A percentile compares a stretch with the other conserved stretches of the same genome.
Conservation (phyloP, 2,797 vertebrate genomes). For the Phalloptychus januarius region DNA sequence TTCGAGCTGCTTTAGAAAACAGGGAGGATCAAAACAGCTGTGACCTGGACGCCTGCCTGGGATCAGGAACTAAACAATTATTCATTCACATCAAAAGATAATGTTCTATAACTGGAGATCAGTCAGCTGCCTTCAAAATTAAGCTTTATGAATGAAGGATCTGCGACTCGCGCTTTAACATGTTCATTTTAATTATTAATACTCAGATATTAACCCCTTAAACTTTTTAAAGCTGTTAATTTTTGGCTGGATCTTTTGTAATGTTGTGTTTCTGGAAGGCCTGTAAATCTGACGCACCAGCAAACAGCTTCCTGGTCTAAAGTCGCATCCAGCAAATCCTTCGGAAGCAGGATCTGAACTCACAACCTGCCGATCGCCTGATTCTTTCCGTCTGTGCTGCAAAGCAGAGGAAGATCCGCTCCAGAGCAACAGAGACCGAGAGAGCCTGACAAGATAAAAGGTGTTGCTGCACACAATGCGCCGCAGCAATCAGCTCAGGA, state of each 20-base stretch:
- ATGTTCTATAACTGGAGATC: background rate
- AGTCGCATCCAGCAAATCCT: background rate
- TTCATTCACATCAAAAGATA: background rate
- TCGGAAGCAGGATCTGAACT: background rate
- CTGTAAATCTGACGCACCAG: no score
- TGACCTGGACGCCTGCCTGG: no score
- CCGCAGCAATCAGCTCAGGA: background rate
- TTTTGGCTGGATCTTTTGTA: no score
- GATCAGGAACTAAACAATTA: background rate
- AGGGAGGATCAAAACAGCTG: no score
- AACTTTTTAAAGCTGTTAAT: no score
- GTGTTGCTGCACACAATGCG: background rate
- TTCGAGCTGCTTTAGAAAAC: no score
- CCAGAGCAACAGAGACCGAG: background rate
- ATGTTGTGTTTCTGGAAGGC: no score
- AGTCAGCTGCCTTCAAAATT: background rate
- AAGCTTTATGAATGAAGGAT: background rate
- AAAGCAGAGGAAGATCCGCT: background rate
- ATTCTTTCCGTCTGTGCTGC: background rate
- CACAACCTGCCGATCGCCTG: background rate
- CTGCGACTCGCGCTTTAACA: no score
- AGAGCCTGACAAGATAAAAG: background rate
- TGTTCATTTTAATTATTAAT: no score
- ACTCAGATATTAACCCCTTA: no score
- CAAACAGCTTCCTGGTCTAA: background rate